These are phyloP conservation scores for Heliornis fulica DNA, from an alignment of 2,113 vertebrate species.

Conservation along the genomic window DNA sequence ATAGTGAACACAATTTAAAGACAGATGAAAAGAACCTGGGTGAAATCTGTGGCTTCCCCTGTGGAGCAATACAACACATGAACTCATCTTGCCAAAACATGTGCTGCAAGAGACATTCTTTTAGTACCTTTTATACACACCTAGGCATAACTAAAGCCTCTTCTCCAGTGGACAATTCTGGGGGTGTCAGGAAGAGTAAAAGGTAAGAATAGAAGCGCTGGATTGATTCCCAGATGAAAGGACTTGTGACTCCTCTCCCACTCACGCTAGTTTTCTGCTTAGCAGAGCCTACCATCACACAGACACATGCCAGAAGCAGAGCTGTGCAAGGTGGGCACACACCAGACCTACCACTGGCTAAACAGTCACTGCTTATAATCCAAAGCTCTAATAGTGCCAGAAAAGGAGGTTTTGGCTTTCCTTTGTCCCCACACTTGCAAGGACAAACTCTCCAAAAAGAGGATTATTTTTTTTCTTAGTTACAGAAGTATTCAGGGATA, in stretches of 20 bases:
- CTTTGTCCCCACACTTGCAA: neutral
- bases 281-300: neutral
- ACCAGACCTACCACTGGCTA: neutral
- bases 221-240: neutral
- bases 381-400: neutral
- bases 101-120: neutral
- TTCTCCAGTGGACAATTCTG: neutral
- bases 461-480: neutral
- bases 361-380: neutral
- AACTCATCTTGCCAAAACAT: neutral
- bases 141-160: neutral
- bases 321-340: neutral
- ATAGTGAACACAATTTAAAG: neutral
- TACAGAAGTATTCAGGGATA: neutral
- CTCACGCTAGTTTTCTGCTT: neutral
- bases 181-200: neutral
- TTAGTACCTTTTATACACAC: neutral
- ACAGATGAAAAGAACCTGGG: neutral
- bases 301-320: neutral
- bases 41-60: neutral
- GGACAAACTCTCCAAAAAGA: neutral
- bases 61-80: neutral
- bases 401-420: neutral
- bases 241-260: neutral
- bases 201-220: neutral